Percentiles rank a stretch among this genome's conserved stretches.
Evolutionary conservation across 2,797 vertebrate species (phyloP).

Genomic region (Tragopan temminckii): DNA sequence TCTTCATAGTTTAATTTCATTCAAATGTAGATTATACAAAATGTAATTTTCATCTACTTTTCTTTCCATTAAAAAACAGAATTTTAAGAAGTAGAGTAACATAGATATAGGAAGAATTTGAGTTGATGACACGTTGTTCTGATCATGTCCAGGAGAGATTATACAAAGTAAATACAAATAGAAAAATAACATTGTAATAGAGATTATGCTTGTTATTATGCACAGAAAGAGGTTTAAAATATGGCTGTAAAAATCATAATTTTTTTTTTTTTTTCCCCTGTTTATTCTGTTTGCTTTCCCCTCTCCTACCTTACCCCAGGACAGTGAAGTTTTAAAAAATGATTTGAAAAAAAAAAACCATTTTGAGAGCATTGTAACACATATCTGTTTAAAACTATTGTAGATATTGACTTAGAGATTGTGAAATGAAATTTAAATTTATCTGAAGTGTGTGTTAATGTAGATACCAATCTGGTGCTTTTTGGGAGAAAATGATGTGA

Average conservation of each 20-base stretch:
- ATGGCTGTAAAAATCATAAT: neutral
- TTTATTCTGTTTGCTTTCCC: neutral
- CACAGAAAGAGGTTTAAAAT: neutral
- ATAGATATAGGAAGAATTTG: neutral
- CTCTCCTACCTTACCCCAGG: neutral
- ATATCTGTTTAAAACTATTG: neutral
- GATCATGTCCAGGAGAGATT: neutral
- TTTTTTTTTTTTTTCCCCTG: neutral
- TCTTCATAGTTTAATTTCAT: neutral
- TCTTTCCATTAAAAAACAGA: neutral
- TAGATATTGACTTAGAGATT: neutral
- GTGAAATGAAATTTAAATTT: neutral
- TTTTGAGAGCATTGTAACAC: neutral
- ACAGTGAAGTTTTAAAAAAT: neutral
- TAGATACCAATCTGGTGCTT: neutral
- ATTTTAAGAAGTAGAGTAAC: neutral
- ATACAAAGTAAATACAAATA: neutral
- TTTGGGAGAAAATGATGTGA: neutral
- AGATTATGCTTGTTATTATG: neutral
- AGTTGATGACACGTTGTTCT: neutral
- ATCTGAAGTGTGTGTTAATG: neutral
- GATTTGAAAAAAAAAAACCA: neutral
- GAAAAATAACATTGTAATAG: neutral
- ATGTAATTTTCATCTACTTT: neutral
- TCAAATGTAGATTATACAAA: neutral